These are phyloP conservation scores for Hozukius guyotensis DNA, from an alignment of 2,797 vertebrate genomes.

Conservation along the genomic window DNA sequence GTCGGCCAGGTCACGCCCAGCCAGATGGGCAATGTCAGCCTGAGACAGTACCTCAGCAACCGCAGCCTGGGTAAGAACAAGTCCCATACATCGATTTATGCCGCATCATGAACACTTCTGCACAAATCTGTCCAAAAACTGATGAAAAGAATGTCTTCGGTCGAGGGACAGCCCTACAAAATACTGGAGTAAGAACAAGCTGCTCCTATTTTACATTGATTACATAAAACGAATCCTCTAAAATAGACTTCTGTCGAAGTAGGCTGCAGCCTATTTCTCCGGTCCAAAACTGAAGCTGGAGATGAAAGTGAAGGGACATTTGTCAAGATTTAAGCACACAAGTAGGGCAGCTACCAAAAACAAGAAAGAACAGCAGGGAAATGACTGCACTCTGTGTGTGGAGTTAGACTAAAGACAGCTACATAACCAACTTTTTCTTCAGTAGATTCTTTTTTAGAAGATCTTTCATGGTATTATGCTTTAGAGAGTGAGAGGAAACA, in stretches of 20 bases:
- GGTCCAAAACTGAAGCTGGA: neutral
- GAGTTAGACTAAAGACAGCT: neutral
- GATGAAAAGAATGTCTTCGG: neutral
- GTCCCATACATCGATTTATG: neutral
- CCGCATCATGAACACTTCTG: neutral
- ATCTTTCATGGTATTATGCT: neutral
- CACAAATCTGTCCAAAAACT: neutral
- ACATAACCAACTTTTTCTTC: neutral
- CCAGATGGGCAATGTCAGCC: conserved; percentile 93
- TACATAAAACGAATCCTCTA: neutral
- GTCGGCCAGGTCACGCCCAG: conserved; percentile 89
- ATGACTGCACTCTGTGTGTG: neutral
- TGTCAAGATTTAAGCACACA: conserved; percentile 21
- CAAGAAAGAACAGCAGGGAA: neutral
- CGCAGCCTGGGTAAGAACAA: conserved; percentile 89
- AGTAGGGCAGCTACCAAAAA: conserved; percentile 3
- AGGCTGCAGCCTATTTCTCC: neutral
- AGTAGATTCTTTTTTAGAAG: neutral
- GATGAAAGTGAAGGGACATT: conserved; percentile 15
- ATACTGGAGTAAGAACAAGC: neutral
- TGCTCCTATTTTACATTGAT: neutral
- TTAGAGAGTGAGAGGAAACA: neutral
- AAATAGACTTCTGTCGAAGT: neutral
- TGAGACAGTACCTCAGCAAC: conserved; percentile 94
- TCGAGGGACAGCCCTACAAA: neutral